These are phyloP conservation scores for Rhinolophus ferrumequinum DNA, from an alignment of 2,113 vertebrate species.

Conservation along the genomic window DNA sequence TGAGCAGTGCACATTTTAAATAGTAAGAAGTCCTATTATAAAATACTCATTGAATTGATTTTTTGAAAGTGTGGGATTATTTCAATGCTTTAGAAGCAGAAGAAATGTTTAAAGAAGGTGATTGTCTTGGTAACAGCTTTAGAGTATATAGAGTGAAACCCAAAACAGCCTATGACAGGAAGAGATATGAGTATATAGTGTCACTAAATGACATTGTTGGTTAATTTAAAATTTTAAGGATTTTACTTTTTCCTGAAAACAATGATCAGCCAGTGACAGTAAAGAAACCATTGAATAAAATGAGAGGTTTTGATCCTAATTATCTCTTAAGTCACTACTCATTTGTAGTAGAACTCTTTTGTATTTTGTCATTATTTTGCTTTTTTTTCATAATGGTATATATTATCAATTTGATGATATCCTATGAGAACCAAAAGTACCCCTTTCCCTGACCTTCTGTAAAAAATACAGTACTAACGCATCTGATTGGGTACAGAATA, in stretches of 20 bases:
- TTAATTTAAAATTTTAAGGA: constrained; percentile 28
- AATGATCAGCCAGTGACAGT: neutral
- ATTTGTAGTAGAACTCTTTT: neutral
- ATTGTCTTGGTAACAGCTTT: constrained; percentile 54
- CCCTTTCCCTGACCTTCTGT: neutral
- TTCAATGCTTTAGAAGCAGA: constrained; percentile 49
- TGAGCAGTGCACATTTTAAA: constrained; percentile 57
- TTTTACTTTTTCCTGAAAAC: neutral
- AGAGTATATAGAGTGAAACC: neutral
- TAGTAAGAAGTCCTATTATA: constrained; percentile 54
- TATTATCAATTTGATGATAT: neutral
- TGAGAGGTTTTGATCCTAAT: neutral
- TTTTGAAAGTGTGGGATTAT: constrained; percentile 57
- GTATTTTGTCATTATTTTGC: neutral
- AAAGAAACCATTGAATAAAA: neutral
- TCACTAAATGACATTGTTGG: neutral
- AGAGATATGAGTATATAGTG: neutral
- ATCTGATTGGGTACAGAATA: neutral
- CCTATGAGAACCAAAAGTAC: neutral
- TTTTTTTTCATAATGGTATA: neutral
- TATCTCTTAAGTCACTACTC: neutral
- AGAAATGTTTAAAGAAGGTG: constrained; percentile 57
- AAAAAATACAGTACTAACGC: neutral
- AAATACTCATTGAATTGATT: constrained; percentile 62
- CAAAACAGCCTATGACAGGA: neutral